Evolutionary conservation across 1,140 invertebrate genomes (phyloP).

Genomic region (Parasteatoda tepidariorum): DNA sequence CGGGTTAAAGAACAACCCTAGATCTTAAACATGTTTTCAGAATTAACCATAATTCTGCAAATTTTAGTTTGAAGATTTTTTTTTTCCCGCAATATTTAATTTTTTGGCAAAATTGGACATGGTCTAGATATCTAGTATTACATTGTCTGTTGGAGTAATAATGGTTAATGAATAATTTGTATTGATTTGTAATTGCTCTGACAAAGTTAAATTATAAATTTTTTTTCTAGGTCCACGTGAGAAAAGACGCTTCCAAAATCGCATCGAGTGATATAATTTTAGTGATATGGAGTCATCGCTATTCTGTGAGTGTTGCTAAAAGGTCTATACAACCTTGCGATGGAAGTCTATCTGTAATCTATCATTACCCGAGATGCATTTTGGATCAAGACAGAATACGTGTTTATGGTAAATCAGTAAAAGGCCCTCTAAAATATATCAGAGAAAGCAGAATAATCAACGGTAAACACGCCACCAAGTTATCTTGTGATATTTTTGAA

Average conservation of each 20-base stretch:
- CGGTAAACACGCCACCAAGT: constrained; percentile 56
- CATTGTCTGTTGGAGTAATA: no score
- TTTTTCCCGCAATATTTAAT: no score
- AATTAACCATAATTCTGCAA: no score
- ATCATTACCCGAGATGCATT: constrained; percentile 62
- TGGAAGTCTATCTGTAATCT: constrained; percentile 61
- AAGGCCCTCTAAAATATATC: constrained; percentile 57
- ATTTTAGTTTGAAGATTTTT: background rate
- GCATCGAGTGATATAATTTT: constrained; percentile 60
- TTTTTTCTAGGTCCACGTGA: constrained; percentile 21
- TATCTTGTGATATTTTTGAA: constrained; percentile 62
- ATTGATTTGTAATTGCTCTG: no score
- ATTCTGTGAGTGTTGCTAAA: constrained; percentile 59
- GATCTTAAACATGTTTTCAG: no score
- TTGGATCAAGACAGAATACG: constrained; percentile 61
- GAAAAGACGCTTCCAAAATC: constrained; percentile 27
- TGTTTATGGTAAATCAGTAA: constrained; percentile 61
- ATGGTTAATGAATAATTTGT: no score
- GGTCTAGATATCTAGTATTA: background rate
- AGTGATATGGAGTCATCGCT: constrained; percentile 62
- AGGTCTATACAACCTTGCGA: constrained; percentile 49
- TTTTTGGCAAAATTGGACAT: background rate
- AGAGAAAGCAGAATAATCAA: constrained; percentile 60
- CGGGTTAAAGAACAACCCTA: no score
- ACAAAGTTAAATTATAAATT: background rate